Percentiles rank a stretch among this genome's conserved stretches.
phyloP scores from a whole-genome alignment of 2,888 invertebrate genomes.

The Rhagonycha fulva region DNA sequence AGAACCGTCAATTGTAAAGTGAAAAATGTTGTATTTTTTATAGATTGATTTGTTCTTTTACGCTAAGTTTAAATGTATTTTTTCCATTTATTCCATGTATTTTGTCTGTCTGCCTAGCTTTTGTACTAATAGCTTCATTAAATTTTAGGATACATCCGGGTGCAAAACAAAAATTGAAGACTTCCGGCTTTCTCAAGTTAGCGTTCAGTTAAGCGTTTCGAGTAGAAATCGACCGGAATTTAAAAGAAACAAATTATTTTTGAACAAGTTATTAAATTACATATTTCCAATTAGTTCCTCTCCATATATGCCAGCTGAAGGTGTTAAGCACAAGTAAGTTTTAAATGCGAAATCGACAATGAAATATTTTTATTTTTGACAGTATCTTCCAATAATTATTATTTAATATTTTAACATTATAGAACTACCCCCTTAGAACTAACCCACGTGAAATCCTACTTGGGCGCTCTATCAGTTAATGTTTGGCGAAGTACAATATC shows the following conservation, averaged over 20 bases:
- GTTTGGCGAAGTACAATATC: slow-evolving; percentile 69
- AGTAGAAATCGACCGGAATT: slow-evolving; percentile 42
- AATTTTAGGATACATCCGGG: slow-evolving; percentile 7
- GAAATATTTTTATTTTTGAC: not conserved
- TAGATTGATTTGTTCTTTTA: too few species aligned
- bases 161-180: slow-evolving; percentile 39
- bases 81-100: too few species aligned
- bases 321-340: slow-evolving; percentile 50
- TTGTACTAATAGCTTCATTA: not conserved
- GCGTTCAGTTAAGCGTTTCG: slow-evolving; percentile 48
- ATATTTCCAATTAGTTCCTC: slow-evolving; percentile 52
- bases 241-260: slow-evolving; percentile 49
- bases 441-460: slow-evolving; percentile 25
- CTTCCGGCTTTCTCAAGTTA: slow-evolving; percentile 44
- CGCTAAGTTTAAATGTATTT: too few species aligned
- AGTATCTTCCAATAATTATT: not conserved
- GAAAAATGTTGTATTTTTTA: too few species aligned
- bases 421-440: slow-evolving; percentile 35
- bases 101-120: too few species aligned
- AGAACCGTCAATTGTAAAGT: too few species aligned
- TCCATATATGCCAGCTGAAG: slow-evolving; percentile 54
- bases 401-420: not conserved
- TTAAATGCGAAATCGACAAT: not conserved
- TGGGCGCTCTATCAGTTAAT: slow-evolving; percentile 41
- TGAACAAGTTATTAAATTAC: slow-evolving; percentile 47